Base-by-base conservation (phyloP, 2,113 vertebrate species). In the Myrmecobius fasciatus region DNA sequence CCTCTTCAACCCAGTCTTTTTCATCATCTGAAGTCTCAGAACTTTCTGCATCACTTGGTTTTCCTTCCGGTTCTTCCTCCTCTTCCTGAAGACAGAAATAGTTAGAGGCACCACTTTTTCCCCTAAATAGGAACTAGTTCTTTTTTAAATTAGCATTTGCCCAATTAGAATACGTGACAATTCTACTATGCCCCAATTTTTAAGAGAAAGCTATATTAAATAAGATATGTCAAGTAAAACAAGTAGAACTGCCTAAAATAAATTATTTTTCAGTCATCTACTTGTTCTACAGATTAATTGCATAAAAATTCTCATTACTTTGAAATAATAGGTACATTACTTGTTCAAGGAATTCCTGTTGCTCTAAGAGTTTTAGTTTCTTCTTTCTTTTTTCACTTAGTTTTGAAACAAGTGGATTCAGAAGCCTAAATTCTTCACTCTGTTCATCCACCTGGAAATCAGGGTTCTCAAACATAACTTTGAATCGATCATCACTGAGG, bases 401-500 rank as follows among this genome's bases (percentile, higher is more conserved):
- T 98, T 99, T 99, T 92, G 99, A 99, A 97, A 99, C 99, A 67
- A 99, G 99, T 46, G 99, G 99, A 97, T 99, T 99, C 96, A 99
- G 98, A 96, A 99, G 98, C 56, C 99, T 98, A 96, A 99, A 99
- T 98, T 99, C 99, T 98, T 99, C 99, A 95, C 99, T 99, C 96
- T 99, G 98, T 97, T 99, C 99, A 24, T 99, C 99, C 95, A 99
- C 99, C 97, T 99, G 99, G 98, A 99, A 99, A 96, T 99, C 99
- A 0, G 99, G 99, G 97, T 99, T 99, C 98, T 99, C 99, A 96
- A 99, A 99, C 99, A 99, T 99, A 97, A 99, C 98, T 98, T 99
- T 99, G 98, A 99, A 99, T 49, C 99, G 99, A 94, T 99, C 99
- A 52, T 99, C 99, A 14, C 98, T 99, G 93, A 99, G 98, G 96